Evolutionary conservation across 2,113 vertebrate genomes (phyloP), one percentile per base, ranked within the genome.

Genomic region (Synchiropus splendidus): DNA sequence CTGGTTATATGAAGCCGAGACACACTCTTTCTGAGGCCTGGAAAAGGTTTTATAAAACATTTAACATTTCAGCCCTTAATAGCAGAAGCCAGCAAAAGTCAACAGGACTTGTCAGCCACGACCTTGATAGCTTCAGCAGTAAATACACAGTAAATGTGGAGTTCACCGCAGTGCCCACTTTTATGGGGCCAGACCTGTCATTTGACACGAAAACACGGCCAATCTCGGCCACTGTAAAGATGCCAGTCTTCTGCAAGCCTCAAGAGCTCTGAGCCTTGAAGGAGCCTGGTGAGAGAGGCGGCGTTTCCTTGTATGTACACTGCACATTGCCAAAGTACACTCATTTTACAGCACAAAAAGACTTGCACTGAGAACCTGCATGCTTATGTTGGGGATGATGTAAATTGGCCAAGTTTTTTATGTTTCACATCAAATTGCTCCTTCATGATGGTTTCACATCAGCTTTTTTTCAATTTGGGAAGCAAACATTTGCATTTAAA

Each of bases 401-500:
- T 82, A 59, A 85, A 87, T 76, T 64, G 73, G 68, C 51, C 58
- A 69, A 64, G 81, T 81, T 85, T n/a, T n/a, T 79, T 68, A 82
- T 62, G 81, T 79, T 81, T 81, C 75, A 77, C 80, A 70, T 75
- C 44, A 59, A 56, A 72, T 81, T 78, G 59, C 61, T 64, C n/a
- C n/a, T 72, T 78, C 54, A 76, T 77, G 66, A 73, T 65, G 51
- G 45, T 54, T 31, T 52, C n/a, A n/a, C n/a, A n/a, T n/a, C n/a
- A n/a, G n/a, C n/a, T 58, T 67, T 70, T 67, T 56, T 55, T 67
- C 45, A 2, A 43, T 65, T 52, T 48, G 74, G 64, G 72, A 83
- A 80, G 81, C 73, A 80, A 74, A 75, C 66, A 81, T 85, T 83
- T 83, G 72, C 76, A 78, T 85, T 83, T 86, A 76, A 85, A 83